phyloP scores from a whole-genome alignment of 2,888 invertebrate species.

The Zygothrica quintamaculata region DNA sequence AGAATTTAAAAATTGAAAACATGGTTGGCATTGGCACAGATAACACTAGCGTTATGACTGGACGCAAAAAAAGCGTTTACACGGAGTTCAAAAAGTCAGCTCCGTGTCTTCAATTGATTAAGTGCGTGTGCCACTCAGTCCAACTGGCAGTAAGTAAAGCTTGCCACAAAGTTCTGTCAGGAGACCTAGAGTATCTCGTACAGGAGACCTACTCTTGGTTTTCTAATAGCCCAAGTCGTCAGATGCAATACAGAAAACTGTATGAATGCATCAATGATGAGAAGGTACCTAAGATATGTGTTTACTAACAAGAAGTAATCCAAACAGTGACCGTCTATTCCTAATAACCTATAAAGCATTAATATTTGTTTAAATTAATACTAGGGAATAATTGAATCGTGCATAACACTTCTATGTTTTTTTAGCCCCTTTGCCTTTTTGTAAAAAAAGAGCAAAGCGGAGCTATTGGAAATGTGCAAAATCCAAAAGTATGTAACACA shows the following conservation, averaged over 20 bases:
- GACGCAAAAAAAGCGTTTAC: constrained; percentile 29
- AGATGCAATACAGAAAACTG: constrained; percentile 12
- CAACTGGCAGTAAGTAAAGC: constrained; percentile 29
- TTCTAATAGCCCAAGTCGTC: constrained; percentile 13
- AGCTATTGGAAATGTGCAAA: no score
- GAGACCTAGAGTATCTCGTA: constrained; percentile 20
- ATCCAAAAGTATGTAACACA: no score
- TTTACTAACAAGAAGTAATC: no score
- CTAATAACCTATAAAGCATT: no score
- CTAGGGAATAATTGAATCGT: no score
- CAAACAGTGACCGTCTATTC: no score
- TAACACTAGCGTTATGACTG: constrained; percentile 37
- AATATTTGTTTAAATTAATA: no score
- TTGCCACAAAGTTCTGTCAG: constrained; percentile 12
- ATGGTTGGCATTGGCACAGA: constrained; percentile 35
- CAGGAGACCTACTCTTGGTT: constrained; percentile 29
- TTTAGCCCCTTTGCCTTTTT: no score
- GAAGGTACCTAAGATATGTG: no score
- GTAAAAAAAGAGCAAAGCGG: no score
- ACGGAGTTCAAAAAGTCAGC: constrained; percentile 19
- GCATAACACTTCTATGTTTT: no score
- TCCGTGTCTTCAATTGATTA: constrained; percentile 27
- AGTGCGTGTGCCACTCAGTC: constrained; percentile 37
- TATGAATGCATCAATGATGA: constrained; percentile 15
- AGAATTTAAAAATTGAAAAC: constrained; percentile 19